Conservation (phyloP, 2,797 vertebrate genomes). For the Tauraco hartlaubi region DNA sequence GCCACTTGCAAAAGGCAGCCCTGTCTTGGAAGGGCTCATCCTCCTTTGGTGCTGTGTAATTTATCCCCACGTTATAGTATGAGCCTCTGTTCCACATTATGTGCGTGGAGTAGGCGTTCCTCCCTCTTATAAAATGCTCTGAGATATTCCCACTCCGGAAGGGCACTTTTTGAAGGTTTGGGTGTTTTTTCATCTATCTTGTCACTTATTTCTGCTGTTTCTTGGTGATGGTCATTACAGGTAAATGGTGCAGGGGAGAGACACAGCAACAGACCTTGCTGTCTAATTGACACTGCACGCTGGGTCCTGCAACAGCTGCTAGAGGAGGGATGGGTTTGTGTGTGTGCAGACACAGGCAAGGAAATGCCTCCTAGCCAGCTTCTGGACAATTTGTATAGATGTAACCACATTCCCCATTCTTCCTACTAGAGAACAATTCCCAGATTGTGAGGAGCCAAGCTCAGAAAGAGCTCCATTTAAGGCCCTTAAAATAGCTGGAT, state of each 20-base stretch:
- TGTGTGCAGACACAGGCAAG: background rate
- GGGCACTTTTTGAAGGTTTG: background rate
- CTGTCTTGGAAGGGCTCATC: background rate
- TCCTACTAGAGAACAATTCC: conserved; percentile 57
- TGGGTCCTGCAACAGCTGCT: background rate
- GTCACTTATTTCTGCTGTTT: background rate
- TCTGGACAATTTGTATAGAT: conserved; percentile 41
- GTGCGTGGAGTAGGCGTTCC: background rate
- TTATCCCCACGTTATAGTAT: background rate
- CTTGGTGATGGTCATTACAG: background rate
- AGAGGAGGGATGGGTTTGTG: background rate
- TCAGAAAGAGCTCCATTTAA: conserved; percentile 68
- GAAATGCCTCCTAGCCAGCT: background rate
- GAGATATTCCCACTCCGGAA: background rate
- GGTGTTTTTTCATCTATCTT: background rate
- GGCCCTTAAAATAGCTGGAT: conserved; percentile 60
- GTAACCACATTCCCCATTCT: conserved; percentile 38
- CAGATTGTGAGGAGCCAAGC: conserved; percentile 66
- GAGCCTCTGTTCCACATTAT: background rate
- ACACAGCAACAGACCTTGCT: background rate
- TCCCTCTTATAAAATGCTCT: background rate
- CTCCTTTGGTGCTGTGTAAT: background rate
- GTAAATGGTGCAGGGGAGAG: background rate
- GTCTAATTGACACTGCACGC: background rate
- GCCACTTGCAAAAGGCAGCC: background rate